Percentiles rank a stretch among this genome's conserved stretches.
Evolutionary conservation across 53 echinoderm and acorn worm species (phyloP).

Genomic region (Temnopleurus reevesii): DNA sequence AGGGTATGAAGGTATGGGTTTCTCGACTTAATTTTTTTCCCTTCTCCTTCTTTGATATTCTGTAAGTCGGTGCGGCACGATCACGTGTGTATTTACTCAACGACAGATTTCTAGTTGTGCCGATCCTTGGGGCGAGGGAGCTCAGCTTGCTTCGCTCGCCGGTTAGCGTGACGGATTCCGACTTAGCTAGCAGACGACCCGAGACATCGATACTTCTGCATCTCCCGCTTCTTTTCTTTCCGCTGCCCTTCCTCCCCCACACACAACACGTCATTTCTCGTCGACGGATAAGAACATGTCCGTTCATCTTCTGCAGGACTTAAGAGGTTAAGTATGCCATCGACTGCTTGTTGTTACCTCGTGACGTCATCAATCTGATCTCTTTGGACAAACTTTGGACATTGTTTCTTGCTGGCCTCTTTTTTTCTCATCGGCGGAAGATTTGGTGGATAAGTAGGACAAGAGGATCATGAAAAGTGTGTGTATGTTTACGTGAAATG

Average conservation of each 20-base stretch:
- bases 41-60: constrained; percentile 6
- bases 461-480: neutral
- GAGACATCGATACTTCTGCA: constrained; percentile 55
- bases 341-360: constrained; percentile 23
- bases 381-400: constrained; percentile 33
- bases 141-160: constrained; percentile 35
- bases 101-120: constrained; percentile 56
- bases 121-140: constrained; percentile 54
- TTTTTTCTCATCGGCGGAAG: neutral
- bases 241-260: constrained; percentile 11
- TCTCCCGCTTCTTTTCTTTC: constrained; percentile 34
- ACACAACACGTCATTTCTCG: constrained; percentile 15
- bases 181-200: constrained; percentile 44
- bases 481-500: constrained; percentile 15
- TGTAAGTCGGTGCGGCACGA: constrained; percentile 48
- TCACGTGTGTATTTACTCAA: constrained; percentile 63
- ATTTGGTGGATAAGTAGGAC: neutral
- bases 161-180: constrained; percentile 49
- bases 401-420: neutral
- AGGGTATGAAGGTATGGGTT: constrained; percentile 52
- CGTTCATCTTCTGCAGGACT: constrained; percentile 24
- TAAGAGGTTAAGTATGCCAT: constrained; percentile 11
- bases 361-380: constrained; percentile 26
- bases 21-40: constrained; percentile 37
- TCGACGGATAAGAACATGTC: constrained; percentile 21